Evolutionary conservation across 35 echinoderm and acorn worm species (phyloP).

Genomic region (Amphiura filiformis): DNA sequence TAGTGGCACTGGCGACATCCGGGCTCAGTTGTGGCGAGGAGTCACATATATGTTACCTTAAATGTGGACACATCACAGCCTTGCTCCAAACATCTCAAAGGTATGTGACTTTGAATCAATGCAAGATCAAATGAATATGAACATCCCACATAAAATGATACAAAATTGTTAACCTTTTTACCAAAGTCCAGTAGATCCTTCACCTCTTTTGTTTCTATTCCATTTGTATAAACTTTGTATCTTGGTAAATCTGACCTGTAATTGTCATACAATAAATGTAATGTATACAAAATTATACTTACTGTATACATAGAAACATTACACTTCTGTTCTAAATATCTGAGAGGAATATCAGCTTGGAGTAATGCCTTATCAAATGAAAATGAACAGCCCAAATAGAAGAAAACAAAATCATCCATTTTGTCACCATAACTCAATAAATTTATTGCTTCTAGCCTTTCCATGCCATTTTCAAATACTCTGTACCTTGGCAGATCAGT

Average conservation of each 20-base stretch:
- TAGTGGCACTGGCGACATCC: too few species aligned
- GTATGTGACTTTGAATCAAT: conserved; percentile 47
- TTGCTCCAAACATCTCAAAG: conserved; percentile 74
- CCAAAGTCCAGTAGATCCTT: conserved; percentile 49
- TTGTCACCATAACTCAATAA: conserved; percentile 56
- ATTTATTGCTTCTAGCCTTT: conserved; percentile 23
- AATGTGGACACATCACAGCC: conserved; percentile 66
- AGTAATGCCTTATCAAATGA: conserved; percentile 74
- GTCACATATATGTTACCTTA: too few species aligned
- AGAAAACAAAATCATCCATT: conserved; percentile 55
- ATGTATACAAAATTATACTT: too few species aligned
- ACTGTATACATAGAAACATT: conserved; percentile 75
- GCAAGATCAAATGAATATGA: conserved; percentile 83
- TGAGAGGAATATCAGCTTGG: conserved; percentile 57
- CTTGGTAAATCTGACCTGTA: conserved; percentile 69
- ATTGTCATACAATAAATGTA: too few species aligned
- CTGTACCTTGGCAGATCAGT: conserved; percentile 74
- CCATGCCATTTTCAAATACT: conserved; percentile 52
- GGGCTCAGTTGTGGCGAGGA: too few species aligned
- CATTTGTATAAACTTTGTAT: conserved; percentile 62
- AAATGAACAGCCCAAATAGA: conserved; percentile 89
- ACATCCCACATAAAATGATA: conserved; percentile 81
- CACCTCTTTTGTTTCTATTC: conserved; percentile 32
- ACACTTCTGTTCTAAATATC: conserved; percentile 71
- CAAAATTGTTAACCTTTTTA: conserved; percentile 43